Evolutionary conservation across 1,140 invertebrate species (phyloP).

Genomic region (Varroa destructor): DNA sequence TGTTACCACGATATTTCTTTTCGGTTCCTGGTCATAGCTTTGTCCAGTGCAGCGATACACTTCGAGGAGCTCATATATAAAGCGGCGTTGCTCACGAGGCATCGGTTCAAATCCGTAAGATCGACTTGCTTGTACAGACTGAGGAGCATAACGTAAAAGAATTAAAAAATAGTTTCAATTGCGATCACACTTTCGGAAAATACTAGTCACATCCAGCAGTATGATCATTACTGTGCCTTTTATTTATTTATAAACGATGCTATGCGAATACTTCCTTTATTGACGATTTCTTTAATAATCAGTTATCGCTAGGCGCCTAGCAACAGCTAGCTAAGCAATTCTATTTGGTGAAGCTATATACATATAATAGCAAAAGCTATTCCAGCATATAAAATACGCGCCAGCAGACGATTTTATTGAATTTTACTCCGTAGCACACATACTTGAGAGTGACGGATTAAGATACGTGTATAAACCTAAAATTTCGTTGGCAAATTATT

Average conservation of each 20-base stretch:
- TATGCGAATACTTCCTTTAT: background rate
- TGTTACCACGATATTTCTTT: slow-evolving; percentile 82
- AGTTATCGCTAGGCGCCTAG: too few relatives aligned
- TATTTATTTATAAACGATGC: slow-evolving; percentile 5
- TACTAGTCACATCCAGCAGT: background rate
- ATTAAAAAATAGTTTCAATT: background rate
- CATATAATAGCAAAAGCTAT: too few relatives aligned
- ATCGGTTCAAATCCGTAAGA: slow-evolving; percentile 79
- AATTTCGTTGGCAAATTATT: too few relatives aligned
- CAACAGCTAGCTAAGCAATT: too few relatives aligned
- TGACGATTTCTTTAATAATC: too few relatives aligned
- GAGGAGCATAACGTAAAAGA: slow-evolving; percentile 36
- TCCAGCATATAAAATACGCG: too few relatives aligned
- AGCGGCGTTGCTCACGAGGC: slow-evolving; percentile 73
- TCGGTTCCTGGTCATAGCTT: slow-evolving; percentile 84
- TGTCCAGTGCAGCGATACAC: slow-evolving; percentile 84
- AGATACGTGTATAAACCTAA: too few relatives aligned
- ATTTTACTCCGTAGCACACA: too few relatives aligned
- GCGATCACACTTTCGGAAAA: background rate
- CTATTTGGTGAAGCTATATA: too few relatives aligned
- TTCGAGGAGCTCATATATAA: slow-evolving; percentile 83
- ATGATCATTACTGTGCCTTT: background rate
- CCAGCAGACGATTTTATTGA: too few relatives aligned
- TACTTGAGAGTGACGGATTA: too few relatives aligned
- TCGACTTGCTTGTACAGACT: slow-evolving; percentile 68